Conservation (phyloP, 2,888 invertebrate genomes). For the Neoscelio sp. region DNA sequence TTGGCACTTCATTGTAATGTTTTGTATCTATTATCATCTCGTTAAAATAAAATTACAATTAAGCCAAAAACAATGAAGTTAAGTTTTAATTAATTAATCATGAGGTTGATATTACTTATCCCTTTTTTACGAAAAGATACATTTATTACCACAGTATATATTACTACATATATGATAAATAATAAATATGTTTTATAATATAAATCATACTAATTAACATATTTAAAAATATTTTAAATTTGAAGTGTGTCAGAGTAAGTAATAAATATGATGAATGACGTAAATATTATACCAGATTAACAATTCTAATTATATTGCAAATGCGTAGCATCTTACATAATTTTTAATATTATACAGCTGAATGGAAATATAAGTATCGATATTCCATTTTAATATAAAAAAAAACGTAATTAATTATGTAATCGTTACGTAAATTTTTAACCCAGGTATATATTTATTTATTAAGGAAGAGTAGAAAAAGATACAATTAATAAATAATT, state of each 20-base stretch:
- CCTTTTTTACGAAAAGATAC: no score
- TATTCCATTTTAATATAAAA: not conserved
- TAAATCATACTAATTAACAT: no score
- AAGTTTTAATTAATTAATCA: not conserved
- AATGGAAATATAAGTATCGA: not conserved
- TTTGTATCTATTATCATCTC: not conserved
- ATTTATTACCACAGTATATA: no score
- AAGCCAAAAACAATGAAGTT: not conserved
- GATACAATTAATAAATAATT: no score
- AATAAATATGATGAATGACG: not conserved
- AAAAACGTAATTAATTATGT: not conserved
- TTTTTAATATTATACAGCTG: not conserved
- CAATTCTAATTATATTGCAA: not conserved
- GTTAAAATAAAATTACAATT: not conserved
- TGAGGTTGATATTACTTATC: no score
- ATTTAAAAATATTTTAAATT: no score
- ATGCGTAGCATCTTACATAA: not conserved
- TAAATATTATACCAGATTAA: constrained; percentile 4
- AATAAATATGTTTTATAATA: no score
- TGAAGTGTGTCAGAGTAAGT: not conserved
- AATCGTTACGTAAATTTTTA: not conserved
- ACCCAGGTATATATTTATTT: no score
- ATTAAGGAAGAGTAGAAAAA: not conserved
- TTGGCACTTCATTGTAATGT: not conserved
- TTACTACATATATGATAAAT: no score